These are phyloP conservation scores for Schizaphis graminum DNA, from an alignment of 2,888 invertebrate species.

Conservation along the genomic window DNA sequence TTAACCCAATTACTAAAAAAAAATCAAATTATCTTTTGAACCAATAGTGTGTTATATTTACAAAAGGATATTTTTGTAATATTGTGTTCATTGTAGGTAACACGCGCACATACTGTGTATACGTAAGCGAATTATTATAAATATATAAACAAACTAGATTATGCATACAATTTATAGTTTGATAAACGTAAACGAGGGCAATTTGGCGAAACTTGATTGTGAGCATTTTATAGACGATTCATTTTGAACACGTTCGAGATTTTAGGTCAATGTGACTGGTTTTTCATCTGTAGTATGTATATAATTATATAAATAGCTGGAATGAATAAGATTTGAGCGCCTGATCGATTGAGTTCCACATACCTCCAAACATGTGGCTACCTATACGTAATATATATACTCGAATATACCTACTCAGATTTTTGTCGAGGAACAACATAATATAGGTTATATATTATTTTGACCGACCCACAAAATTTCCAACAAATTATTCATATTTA, in stretches of 20 bases:
- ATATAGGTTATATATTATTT: neutral
- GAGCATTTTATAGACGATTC: neutral
- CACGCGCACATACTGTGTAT: neutral
- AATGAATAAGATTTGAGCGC: neutral
- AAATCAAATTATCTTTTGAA: neutral
- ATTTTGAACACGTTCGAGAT: neutral
- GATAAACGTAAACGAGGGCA: neutral
- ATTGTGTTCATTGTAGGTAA: neutral
- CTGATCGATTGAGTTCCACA: neutral
- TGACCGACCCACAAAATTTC: neutral
- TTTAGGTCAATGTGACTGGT: constrained; percentile 36
- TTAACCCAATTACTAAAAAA: neutral
- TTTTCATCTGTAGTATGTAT: neutral
- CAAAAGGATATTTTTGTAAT: neutral
- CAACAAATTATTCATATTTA: neutral
- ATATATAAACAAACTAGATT: neutral
- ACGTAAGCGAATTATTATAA: neutral
- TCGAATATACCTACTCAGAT: neutral
- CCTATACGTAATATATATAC: neutral
- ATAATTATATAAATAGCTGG: neutral
- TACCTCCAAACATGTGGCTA: neutral
- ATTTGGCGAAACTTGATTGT: neutral
- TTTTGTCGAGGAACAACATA: neutral
- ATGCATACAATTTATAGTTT: neutral
- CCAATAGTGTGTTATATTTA: neutral